Base-by-base conservation (phyloP, 2,113 vertebrate genomes). In the Myiagra hebetior region DNA sequence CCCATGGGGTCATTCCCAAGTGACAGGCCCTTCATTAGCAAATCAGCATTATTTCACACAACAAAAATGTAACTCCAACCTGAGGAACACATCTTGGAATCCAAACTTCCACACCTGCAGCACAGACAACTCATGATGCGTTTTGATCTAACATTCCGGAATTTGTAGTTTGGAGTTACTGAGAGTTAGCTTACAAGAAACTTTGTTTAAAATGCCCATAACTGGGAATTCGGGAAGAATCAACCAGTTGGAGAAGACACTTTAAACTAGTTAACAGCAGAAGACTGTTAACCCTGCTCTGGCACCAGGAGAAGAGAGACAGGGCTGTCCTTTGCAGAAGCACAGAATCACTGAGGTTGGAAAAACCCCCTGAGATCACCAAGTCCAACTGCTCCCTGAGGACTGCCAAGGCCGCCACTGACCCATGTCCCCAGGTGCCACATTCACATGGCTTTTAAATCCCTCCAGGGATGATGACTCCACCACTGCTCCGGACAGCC, bases 121-220 rank as follows among this genome's bases (percentile, higher is more conserved):
- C 11, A 0, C n/a, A 27, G 57, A 46, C 37, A 60, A 23, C 37
- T 28, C 37, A 1, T 2, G 10, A n/a, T 24, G 47, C 3, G 6
- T 11, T 53, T 52, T 15, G 20, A 24, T 17, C 41, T 46, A 49
- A 50, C 18, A 6, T 15, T 4, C 10, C 5, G 27, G 47, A 50
- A 62, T 16, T 8, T 15, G 41, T 10, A 56, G 33, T 10, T 49
- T 26, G 35, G 31, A 44, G 26, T 12, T 10, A 31, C 27, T 6
- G 3, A 21, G 35, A 3, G 3, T 28, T 35, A 9, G 26, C 35
- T 81, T 13, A 33, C 20, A 35, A 15, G 49, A 31, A 26, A 37
- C 18, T 27, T 15, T 6, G 9, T 24, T n/a, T 24, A 39, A 21
- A 47, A 73, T 41, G 67, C 13, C 72, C 37, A 13, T 6, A 39